Evolutionary conservation across 2,113 vertebrate species (phyloP).

Genomic region (Plecturocebus donacophilus): DNA sequence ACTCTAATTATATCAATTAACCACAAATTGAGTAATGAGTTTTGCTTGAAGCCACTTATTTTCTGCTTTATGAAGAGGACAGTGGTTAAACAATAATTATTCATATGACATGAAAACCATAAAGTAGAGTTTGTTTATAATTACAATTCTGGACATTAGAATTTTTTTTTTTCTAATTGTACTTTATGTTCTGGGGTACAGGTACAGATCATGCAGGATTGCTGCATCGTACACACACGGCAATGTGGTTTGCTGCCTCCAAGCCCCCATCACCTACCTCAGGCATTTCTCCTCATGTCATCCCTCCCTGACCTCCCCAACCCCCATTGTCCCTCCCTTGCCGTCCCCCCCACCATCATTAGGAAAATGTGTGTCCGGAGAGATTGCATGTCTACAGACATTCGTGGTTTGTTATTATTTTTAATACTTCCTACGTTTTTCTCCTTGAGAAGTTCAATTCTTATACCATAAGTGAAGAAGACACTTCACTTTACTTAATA

Average conservation of each 20-base stretch:
- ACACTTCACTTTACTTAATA: not conserved
- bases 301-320: too few relatives aligned
- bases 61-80: constrained; percentile 35
- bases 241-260: too few relatives aligned
- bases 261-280: too few relatives aligned
- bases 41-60: constrained; percentile 48
- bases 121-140: constrained; percentile 25
- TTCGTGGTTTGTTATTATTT: not conserved
- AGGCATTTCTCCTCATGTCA: too few relatives aligned
- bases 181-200: too few relatives aligned
- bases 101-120: constrained; percentile 19
- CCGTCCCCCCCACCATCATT: not conserved
- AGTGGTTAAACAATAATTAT: constrained; percentile 56
- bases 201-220: too few relatives aligned
- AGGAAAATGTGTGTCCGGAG: constrained; percentile 6
- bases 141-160: not conserved
- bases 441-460: not conserved
- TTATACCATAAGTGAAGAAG: not conserved
- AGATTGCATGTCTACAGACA: not conserved
- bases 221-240: too few relatives aligned
- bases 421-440: not conserved
- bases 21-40: constrained; percentile 40
- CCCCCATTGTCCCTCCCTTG: too few relatives aligned
- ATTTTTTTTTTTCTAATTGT: not conserved
- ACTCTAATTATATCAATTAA: constrained; percentile 49